These are phyloP conservation scores for Onchidella celtica DNA, from an alignment of 2,888 invertebrate species.

Conservation along the genomic window DNA sequence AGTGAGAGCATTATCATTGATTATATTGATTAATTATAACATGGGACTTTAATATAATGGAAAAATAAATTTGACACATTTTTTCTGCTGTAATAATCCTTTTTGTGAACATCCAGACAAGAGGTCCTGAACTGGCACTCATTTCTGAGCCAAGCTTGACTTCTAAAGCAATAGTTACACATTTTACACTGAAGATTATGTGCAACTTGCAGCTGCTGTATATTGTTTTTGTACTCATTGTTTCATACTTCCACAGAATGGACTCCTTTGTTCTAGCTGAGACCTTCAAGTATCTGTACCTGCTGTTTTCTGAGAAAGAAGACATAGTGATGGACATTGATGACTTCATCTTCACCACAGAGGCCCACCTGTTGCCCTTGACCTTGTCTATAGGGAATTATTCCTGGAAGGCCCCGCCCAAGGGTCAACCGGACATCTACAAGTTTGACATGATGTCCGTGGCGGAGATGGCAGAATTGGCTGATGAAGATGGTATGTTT, in stretches of 20 bases:
- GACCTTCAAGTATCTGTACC: slow-evolving; percentile 97
- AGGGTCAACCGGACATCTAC: slow-evolving; percentile 52
- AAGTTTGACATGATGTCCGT: slow-evolving; percentile 50
- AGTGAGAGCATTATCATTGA: too few species aligned
- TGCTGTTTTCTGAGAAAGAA: slow-evolving; percentile 93
- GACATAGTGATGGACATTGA: slow-evolving; percentile 84
- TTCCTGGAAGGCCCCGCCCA: slow-evolving; percentile 53
- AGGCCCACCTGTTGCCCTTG: slow-evolving; percentile 96
- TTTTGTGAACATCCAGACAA: too few species aligned
- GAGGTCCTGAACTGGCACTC: too few species aligned
- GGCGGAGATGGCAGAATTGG: slow-evolving; percentile 47
- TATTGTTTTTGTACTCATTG: too few species aligned
- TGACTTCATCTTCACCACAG: slow-evolving; percentile 83
- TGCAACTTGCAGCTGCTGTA: too few species aligned
- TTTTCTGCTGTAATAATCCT: too few species aligned
- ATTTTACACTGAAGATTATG: too few species aligned
- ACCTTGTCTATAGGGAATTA: slow-evolving; percentile 68
- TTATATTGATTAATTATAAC: too few species aligned
- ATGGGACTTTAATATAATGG: too few species aligned
- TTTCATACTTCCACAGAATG: slow-evolving; percentile 91
- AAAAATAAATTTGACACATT: too few species aligned
- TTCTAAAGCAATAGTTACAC: too few species aligned
- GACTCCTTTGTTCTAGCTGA: slow-evolving; percentile 98
- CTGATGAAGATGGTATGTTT: slow-evolving; percentile 30
- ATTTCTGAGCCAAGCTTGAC: too few species aligned